These are phyloP conservation scores for Xanthorhoe designata DNA, from an alignment of 2,888 invertebrate genomes.

Conservation along the genomic window DNA sequence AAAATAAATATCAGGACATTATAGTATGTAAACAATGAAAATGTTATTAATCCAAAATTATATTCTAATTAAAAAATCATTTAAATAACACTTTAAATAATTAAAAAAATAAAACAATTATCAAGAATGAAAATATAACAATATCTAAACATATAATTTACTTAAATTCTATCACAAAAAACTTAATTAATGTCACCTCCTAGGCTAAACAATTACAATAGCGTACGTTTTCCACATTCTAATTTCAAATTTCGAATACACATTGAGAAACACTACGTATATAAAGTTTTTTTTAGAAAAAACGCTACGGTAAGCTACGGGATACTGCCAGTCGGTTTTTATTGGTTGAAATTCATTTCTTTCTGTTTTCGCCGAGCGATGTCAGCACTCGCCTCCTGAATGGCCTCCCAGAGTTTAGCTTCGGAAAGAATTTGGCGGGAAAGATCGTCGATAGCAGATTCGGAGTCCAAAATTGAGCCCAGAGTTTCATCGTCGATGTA, in stretches of 20 bases:
- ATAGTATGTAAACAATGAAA: background rate
- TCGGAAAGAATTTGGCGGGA: constrained; percentile 92
- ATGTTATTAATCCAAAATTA: no score
- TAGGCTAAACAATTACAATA: constrained; percentile 51
- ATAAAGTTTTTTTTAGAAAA: constrained; percentile 7
- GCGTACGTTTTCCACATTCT: constrained; percentile 39
- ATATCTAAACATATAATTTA: constrained; percentile 3
- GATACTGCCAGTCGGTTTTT: constrained; percentile 48
- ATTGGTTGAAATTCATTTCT: constrained; percentile 60
- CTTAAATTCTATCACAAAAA: constrained; percentile 49
- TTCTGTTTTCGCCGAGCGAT: constrained; percentile 87
- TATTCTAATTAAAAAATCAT: no score
- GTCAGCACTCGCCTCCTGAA: constrained; percentile 91
- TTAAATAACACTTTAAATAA: no score
- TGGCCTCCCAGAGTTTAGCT: constrained; percentile 92
- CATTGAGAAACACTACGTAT: constrained; percentile 2
- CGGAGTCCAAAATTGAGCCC: constrained; percentile 88
- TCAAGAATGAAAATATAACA: no score
- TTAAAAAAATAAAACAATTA: no score
- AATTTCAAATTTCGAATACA: constrained; percentile 12
- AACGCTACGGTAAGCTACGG: constrained; percentile 53
- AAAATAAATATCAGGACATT: background rate
- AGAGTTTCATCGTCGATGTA: constrained; percentile 86
- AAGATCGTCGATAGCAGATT: constrained; percentile 90
- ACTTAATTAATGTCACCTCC: constrained; percentile 66